A percentile compares a stretch with the other conserved stretches of the same genome.
These are phyloP conservation scores for Drosophila atripex DNA, from an alignment of 2,888 invertebrate genomes.

Conservation along the genomic window DNA sequence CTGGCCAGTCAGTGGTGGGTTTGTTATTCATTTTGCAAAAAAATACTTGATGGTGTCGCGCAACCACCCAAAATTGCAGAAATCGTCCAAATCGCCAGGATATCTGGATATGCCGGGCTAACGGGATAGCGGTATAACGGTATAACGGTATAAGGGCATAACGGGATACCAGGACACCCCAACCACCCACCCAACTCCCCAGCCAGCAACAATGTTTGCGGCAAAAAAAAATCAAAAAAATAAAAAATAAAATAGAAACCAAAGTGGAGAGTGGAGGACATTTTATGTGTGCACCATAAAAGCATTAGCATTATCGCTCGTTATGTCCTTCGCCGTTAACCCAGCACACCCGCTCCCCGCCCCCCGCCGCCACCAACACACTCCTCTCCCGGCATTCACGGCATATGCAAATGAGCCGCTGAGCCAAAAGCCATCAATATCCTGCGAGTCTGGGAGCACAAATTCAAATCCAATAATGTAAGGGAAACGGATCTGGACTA, in stretches of 20 bases:
- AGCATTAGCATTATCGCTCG: conserved; percentile 81
- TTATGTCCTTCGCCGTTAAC: conserved; percentile 63
- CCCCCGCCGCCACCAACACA: conserved; percentile 11
- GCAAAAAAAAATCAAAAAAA: conserved; percentile 65
- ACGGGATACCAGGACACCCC: conserved; percentile 4
- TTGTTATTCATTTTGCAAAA: conserved; percentile 62
- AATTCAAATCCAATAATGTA: conserved; percentile 74
- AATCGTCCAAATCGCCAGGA: conserved; percentile 17
- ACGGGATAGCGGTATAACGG: neutral
- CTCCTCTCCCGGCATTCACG: conserved; percentile 18
- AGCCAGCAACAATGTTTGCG: conserved; percentile 73
- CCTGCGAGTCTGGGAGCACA: conserved; percentile 58
- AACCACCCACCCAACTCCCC: neutral
- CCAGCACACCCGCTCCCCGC: neutral
- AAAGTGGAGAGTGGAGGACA: conserved; percentile 53
- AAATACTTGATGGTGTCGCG: conserved; percentile 47
- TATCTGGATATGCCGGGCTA: neutral
- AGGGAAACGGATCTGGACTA: conserved; percentile 55
- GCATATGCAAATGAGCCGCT: conserved; percentile 69
- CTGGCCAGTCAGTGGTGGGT: conserved; percentile 70
- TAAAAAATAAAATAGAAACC: conserved; percentile 1
- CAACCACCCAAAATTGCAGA: conserved; percentile 17
- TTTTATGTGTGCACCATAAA: conserved; percentile 78
- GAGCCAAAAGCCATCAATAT: conserved; percentile 68
- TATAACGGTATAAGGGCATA: neutral